Base-by-base conservation (phyloP, 2,113 vertebrate genomes). In the Hippocampus abdominalis region DNA sequence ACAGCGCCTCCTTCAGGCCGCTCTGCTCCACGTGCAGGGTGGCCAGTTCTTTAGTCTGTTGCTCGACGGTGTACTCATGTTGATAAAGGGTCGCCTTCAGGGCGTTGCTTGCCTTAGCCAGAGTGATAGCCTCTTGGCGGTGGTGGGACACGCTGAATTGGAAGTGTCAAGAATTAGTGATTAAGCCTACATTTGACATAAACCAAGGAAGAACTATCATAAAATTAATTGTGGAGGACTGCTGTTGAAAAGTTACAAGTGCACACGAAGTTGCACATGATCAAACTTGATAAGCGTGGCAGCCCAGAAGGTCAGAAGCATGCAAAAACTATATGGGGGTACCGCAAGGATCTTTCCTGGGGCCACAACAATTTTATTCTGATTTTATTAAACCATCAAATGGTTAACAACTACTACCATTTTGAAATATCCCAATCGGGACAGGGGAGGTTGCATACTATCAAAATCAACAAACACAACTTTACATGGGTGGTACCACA, bases 101-200 rank as follows among this genome's bases (percentile, higher is more conserved):
- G 48, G 75, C 65, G 2, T 78, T 83, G 0, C 72, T 84, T 51
- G 68, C 70, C 75, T 83, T 87, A 63, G 88, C 87, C 73, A 90
- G 84, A 56, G 75, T 53, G 2, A 91, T 77, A 2, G 91, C 91
- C 78, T 93, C 91, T 60, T 77, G 79, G 39, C 79, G 90, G 75
- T 84, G 90, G 20, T 83, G 87, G 62, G 79, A 80, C 59, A 92
- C 83, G 70, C 92, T 93, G 74, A 64, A 84, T 77, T 3, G 77
- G 15, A 3, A 69, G 7, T 56, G 4, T 29, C 66, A 60, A 8
- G 2, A 69, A 15, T 8, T 42, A 51, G 8, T 13, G 54, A 15
- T 27, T 18, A 8, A 6, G 27, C 12, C 25, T 29, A 32, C 27
- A 18, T 59, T 60, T 32, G 25, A 60, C 8, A 18, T 18, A 12